Percentiles rank a stretch among this genome's conserved stretches.
Evolutionary conservation across 2,113 vertebrate species (phyloP).

Genomic region (Eulemur macaco): DNA sequence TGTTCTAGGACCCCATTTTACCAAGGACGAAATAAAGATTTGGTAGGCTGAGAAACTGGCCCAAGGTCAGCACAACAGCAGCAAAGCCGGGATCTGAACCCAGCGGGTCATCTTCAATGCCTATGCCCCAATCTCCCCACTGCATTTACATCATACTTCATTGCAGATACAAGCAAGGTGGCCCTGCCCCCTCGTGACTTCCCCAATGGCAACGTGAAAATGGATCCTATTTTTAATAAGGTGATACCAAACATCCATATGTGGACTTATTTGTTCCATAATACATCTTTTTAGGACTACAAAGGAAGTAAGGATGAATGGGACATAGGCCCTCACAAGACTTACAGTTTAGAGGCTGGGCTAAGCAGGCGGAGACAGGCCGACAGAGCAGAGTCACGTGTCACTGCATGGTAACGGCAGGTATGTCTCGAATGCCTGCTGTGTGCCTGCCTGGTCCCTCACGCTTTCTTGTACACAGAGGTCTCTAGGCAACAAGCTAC

Average conservation of each 20-base stretch:
- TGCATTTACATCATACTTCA: neutral
- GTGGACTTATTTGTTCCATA: neutral
- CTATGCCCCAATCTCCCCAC: neutral
- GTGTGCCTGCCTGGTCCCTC: fast-evolving
- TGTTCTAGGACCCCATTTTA: neutral
- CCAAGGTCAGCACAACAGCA: neutral
- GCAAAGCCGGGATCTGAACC: neutral
- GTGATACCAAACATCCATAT: neutral
- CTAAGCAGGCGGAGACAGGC: neutral
- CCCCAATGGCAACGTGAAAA: neutral
- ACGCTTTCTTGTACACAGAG: neutral
- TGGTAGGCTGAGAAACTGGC: neutral
- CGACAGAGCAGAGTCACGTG: neutral
- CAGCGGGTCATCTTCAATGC: neutral
- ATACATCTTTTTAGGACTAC: neutral
- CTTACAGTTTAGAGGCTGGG: neutral
- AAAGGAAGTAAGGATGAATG: neutral
- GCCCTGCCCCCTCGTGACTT: neutral
- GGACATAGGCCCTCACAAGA: neutral
- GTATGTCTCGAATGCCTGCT: neutral
- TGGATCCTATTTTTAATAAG: neutral
- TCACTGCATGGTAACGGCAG: neutral
- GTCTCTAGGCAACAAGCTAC: neutral
- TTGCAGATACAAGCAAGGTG: neutral
- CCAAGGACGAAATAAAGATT: neutral